Conservation (phyloP, 2,113 vertebrate species). For the Accipiter virgatus region DNA sequence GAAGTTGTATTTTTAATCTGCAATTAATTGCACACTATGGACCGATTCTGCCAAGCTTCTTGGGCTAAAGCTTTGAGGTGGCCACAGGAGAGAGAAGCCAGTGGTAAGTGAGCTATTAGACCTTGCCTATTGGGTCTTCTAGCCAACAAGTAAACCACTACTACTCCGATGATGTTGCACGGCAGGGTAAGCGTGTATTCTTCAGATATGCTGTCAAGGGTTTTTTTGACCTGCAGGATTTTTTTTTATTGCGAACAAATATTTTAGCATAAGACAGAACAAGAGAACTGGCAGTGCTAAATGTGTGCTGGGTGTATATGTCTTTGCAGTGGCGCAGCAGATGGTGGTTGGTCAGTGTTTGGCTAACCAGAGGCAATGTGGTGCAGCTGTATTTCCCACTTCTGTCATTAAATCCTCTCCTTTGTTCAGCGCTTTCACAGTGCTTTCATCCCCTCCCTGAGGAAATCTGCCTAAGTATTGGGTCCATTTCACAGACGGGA, state of each 20-base stretch:
- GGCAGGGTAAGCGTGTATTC: not conserved
- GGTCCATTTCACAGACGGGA: not conserved
- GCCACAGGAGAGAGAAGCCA: not conserved
- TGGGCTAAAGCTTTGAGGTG: not conserved
- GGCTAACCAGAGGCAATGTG: not conserved
- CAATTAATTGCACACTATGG: not conserved
- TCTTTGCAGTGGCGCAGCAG: accelerated
- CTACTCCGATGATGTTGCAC: not conserved
- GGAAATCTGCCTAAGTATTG: not conserved
- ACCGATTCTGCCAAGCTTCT: not conserved
- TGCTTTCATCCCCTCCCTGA: not conserved
- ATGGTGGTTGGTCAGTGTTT: not conserved
- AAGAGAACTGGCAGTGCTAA: not conserved
- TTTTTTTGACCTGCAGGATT: not conserved
- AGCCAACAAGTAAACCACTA: not conserved
- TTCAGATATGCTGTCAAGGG: not conserved
- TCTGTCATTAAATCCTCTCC: not conserved
- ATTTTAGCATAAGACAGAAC: not conserved
- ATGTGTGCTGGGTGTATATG: accelerated
- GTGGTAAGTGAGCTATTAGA: not conserved
- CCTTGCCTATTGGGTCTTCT: not conserved
- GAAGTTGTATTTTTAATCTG: not conserved
- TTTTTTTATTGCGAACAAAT: not conserved
- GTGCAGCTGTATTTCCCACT: not conserved
- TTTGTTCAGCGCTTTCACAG: not conserved